Evolutionary conservation across 1,140 invertebrate species (phyloP).

Genomic region (Rhizoglyphus robini): DNA sequence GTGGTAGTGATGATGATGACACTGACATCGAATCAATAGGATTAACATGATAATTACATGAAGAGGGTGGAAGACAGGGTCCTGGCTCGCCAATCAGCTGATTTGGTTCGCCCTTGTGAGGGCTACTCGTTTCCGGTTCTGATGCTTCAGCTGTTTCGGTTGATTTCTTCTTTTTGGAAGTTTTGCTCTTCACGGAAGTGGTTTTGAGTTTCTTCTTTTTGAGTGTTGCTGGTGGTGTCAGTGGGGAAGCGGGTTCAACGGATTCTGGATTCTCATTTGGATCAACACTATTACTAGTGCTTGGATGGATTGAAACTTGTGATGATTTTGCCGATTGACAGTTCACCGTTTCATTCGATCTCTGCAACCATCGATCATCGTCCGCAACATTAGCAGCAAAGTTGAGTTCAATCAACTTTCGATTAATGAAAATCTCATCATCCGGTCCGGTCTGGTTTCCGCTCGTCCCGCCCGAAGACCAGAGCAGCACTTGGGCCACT

Average conservation of each 20-base stretch:
- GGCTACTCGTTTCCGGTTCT: background rate
- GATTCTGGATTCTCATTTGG: no score
- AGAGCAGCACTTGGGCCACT: slow-evolving; percentile 3
- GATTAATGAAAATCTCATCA: slow-evolving; percentile 11
- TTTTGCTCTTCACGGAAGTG: background rate
- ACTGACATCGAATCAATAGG: background rate
- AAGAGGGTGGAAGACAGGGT: no score
- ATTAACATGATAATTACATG: background rate
- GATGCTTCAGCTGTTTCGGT: background rate
- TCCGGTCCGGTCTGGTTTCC: background rate
- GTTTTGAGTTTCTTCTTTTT: slow-evolving; percentile 9
- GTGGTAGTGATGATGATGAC: background rate
- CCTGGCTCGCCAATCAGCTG: background rate
- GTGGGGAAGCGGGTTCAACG: no score
- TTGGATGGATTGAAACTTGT: background rate
- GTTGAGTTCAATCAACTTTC: slow-evolving; percentile 14
- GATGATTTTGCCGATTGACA: background rate
- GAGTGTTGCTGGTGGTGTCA: background rate
- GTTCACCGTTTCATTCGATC: slow-evolving; percentile 5
- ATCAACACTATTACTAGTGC: no score
- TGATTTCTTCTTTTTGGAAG: background rate
- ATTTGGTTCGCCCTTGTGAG: background rate
- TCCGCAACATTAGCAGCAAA: slow-evolving; percentile 12
- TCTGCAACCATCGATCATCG: background rate
- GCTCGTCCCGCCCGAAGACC: background rate